These are phyloP conservation scores for Cotesia chilonis DNA, from an alignment of 1,140 invertebrate species.

Conservation along the genomic window DNA sequence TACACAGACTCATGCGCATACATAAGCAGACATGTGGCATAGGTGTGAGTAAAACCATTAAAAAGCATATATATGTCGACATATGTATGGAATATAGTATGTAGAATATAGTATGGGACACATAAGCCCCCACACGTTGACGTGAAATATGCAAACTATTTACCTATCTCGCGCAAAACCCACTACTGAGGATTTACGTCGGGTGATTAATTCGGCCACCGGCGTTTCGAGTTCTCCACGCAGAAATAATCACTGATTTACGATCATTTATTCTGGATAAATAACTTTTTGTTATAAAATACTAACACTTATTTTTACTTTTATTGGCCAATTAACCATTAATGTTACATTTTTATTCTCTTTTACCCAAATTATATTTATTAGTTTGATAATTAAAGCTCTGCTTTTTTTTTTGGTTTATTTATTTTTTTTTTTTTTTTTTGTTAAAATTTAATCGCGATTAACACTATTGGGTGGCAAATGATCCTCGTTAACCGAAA, in stretches of 20 bases:
- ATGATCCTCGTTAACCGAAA: slow-evolving; percentile 6
- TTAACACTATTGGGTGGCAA: slow-evolving; percentile 17
- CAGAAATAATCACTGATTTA: slow-evolving; percentile 39
- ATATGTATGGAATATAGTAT: neutral
- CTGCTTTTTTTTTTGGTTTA: neutral
- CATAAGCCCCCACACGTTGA: slow-evolving; percentile 34
- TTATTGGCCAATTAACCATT: neutral
- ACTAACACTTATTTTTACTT: neutral
- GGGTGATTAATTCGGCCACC: slow-evolving; percentile 37
- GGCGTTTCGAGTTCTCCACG: slow-evolving; percentile 36
- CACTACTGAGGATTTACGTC: slow-evolving; percentile 33
- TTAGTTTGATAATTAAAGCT: neutral
- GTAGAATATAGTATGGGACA: neutral
- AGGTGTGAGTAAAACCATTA: neutral
- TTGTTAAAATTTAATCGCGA: neutral
- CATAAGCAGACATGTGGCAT: neutral
- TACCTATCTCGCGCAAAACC: slow-evolving; percentile 36
- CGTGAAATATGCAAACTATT: slow-evolving; percentile 39
- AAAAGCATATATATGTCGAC: neutral
- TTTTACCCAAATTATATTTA: neutral
- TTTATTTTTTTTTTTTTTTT: neutral
- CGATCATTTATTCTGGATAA: slow-evolving; percentile 35
- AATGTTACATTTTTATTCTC: neutral
- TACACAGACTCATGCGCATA: neutral
- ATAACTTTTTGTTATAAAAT: slow-evolving; percentile 13